Evolutionary conservation across 2,888 invertebrate genomes (phyloP).

Genomic region (Colostygia pectinataria): DNA sequence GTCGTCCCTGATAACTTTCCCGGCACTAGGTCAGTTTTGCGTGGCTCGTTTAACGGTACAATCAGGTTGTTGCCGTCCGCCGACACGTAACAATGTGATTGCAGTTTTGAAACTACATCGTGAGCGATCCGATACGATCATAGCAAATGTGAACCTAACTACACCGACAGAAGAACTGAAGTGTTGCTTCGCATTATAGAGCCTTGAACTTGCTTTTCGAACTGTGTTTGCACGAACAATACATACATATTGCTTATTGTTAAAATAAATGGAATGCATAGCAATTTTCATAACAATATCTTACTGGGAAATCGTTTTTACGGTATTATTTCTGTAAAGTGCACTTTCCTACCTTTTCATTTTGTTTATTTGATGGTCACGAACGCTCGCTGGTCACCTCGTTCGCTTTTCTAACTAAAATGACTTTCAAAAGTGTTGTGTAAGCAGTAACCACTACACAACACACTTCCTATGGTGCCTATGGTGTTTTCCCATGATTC

Average conservation of each 20-base stretch:
- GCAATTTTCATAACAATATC: conserved; percentile 12
- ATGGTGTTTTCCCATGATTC: too few species aligned
- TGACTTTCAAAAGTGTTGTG: too few species aligned
- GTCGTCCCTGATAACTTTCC: conserved; percentile 76
- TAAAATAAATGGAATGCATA: conserved; percentile 15
- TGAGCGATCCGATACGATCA: conserved; percentile 43
- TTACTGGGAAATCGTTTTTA: conserved; percentile 7
- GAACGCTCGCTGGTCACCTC: too few species aligned
- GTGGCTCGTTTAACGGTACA: conserved; percentile 79
- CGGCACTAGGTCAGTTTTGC: conserved; percentile 82
- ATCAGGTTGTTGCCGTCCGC: conserved; percentile 76
- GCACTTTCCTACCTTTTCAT: too few species aligned
- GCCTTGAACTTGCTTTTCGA: conserved; percentile 64
- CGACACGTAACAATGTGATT: conserved; percentile 77
- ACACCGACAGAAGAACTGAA: conserved; percentile 41
- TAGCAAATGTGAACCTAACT: conserved; percentile 51
- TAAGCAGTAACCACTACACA: too few species aligned
- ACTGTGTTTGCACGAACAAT: conserved; percentile 36
- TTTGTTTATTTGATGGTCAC: too few species aligned
- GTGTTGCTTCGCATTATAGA: conserved; percentile 27
- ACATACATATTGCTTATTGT: conserved; percentile 26
- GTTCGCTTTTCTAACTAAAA: too few species aligned
- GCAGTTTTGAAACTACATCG: conserved; percentile 74
- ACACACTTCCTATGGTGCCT: too few species aligned
- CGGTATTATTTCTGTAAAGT: too few species aligned